These are phyloP conservation scores for Otus sunia DNA, from an alignment of 2,113 vertebrate genomes.

Conservation along the genomic window DNA sequence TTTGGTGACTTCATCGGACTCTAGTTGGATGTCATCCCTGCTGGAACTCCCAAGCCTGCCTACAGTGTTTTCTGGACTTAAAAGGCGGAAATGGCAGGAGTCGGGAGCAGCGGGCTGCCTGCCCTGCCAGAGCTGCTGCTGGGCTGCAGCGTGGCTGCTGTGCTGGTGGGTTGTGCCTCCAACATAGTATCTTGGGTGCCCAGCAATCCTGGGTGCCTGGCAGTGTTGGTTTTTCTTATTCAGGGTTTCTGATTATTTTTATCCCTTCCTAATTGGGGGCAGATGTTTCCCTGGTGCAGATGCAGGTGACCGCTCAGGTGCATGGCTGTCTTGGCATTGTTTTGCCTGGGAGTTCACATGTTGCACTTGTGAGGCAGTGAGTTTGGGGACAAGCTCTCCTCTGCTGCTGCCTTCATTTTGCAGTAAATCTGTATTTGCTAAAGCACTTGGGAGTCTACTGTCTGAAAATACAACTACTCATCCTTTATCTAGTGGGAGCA, in stretches of 20 bases:
- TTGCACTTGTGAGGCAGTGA: accelerated
- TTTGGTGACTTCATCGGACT: slow-evolving; percentile 47
- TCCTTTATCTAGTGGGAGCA: background rate
- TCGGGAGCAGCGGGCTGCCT: background rate
- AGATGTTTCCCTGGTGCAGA: background rate
- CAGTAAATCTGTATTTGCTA: background rate
- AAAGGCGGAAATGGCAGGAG: slow-evolving; percentile 18
- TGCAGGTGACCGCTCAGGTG: background rate
- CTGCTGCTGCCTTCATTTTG: background rate
- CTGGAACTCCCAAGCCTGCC: background rate
- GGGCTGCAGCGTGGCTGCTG: background rate
- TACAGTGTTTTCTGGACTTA: background rate
- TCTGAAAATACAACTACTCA: background rate
- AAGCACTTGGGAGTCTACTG: background rate
- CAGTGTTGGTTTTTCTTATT: accelerated
- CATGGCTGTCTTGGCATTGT: accelerated
- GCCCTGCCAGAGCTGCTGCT: background rate
- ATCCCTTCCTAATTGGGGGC: background rate
- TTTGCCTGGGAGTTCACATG: background rate
- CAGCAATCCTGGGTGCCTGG: background rate
- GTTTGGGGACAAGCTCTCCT: background rate
- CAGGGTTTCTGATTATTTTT: background rate
- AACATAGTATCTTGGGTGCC: background rate
- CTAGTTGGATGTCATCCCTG: background rate
- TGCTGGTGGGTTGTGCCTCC: background rate